Percentiles rank a stretch among this genome's conserved stretches.
phyloP scores from a whole-genome alignment of 2,888 invertebrate species.

The Agrenia bidenticulata region DNA sequence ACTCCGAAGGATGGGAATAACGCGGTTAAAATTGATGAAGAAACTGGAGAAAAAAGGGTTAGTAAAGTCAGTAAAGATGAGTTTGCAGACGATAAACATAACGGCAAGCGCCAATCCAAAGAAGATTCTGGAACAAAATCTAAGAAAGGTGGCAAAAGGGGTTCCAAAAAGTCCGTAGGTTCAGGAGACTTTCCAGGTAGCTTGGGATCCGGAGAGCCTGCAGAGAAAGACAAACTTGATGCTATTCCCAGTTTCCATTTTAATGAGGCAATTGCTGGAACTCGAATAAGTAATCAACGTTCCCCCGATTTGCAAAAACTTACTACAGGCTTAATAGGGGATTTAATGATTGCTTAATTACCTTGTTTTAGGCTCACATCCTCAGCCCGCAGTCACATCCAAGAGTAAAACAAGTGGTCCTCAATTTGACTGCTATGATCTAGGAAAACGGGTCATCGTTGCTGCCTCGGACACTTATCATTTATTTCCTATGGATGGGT shows the following conservation, averaged over 20 bases:
- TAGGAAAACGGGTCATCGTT: constrained; percentile 42
- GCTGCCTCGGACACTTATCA: constrained; percentile 39
- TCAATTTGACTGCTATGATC: constrained; percentile 37
- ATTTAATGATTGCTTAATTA: no score
- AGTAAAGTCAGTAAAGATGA: constrained; percentile 16
- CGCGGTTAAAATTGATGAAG: no score
- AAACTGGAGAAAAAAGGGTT: no score
- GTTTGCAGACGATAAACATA: background rate
- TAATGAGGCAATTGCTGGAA: constrained; percentile 6
- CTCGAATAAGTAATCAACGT: constrained; percentile 1
- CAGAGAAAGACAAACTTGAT: background rate
- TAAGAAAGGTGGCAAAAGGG: constrained; percentile 6
- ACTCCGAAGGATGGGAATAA: no score
- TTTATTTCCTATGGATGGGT: constrained; percentile 47
- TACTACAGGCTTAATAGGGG: no score
- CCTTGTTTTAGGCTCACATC: no score
- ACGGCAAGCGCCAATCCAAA: constrained; percentile 6
- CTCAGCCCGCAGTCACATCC: no score
- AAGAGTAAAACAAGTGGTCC: constrained; percentile 4
- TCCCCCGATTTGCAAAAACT: no score
- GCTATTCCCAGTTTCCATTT: constrained; percentile 16
- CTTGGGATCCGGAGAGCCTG: background rate
- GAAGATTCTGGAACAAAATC: background rate
- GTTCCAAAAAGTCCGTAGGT: background rate
- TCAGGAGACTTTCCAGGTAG: background rate